Evolutionary conservation across 2,888 invertebrate species (phyloP), one percentile per base, ranked within the genome.

Genomic region (Parnassius mnemosyne): DNA sequence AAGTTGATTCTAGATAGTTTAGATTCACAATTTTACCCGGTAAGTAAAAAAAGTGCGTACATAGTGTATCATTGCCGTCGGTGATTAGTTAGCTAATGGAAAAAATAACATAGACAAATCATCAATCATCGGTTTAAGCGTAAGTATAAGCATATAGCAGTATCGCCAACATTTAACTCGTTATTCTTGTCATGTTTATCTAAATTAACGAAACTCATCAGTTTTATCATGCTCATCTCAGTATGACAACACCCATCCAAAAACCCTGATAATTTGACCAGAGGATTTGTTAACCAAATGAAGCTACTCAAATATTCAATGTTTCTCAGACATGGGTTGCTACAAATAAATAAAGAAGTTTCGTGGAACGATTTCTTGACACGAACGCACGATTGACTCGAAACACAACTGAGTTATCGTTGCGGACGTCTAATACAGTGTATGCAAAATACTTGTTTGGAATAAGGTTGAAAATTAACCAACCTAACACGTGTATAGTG

Each of bases 361-460:
- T 85, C 86, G 73, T 75, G 79, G 86, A 85, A 87, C 80, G 78
- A 83, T 80, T 78, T 80, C 79, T 78, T 76, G 80, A 76, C 74
- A 75, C 77, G 68, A 69, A 78, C 68, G 65, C 75, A 76, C 78
- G 77, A 84, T 83, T 85, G 78, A 75, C 71, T 76, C 67, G 69
- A 71, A 72, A 74, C 80, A 77, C 71, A 73, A 68, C 75, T 66
- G 66, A 71, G 68, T 69, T 71, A 72, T 65, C 64, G 69, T 56
- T 74, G 65, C 71, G 49, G 61, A 57, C 67, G 68, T 55, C 62
- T 62, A 71, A 76, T 34, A 73, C 77, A 77, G 78, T 79, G 80
- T 77, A 70, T 73, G 68, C 69, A 68, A 71, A 49, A 79, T 75
- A 67, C 65, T 16, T 56, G 61, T 63, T 59, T 49, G 66, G 58